Percentiles rank a stretch among this genome's conserved stretches.
phyloP scores from a whole-genome alignment of 2,888 invertebrate genomes.

The Heliconius ismenius region DNA sequence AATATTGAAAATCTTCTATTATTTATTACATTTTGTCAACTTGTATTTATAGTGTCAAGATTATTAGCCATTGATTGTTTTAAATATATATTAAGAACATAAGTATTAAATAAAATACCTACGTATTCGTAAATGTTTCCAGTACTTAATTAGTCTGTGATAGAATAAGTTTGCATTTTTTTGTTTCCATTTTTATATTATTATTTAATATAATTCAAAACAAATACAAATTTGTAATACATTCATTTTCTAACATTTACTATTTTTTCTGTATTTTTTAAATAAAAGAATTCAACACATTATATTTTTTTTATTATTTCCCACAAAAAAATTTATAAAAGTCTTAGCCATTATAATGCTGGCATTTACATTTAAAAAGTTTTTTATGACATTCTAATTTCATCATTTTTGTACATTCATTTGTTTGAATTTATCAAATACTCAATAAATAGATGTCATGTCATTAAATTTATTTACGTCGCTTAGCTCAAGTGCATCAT shows the following conservation, averaged over 20 bases:
- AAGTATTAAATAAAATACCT: slow-evolving; percentile 37
- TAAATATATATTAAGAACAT: slow-evolving; percentile 29
- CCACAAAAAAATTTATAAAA: background rate
- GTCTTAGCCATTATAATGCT: slow-evolving; percentile 9
- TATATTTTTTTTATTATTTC: slow-evolving; percentile 28
- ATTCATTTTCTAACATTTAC: slow-evolving; percentile 77
- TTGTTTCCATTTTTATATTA: slow-evolving; percentile 33
- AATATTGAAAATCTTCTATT: slow-evolving; percentile 16
- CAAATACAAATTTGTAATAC: slow-evolving; percentile 81
- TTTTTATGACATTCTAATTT: slow-evolving; percentile 34
- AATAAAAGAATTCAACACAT: slow-evolving; percentile 62
- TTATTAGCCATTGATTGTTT: slow-evolving; percentile 21
- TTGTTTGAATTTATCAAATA: slow-evolving; percentile 39
- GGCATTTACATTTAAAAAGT: background rate
- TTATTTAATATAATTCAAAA: slow-evolving; percentile 36
- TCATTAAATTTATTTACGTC: slow-evolving; percentile 18
- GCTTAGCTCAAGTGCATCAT: background rate
- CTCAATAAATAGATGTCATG: slow-evolving; percentile 36
- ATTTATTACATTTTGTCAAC: slow-evolving; percentile 24
- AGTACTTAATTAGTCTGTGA: slow-evolving; percentile 76
- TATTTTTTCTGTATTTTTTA: slow-evolving; percentile 78
- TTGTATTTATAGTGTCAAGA: slow-evolving; percentile 13
- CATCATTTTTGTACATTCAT: slow-evolving; percentile 28
- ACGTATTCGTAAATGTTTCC: slow-evolving; percentile 46
- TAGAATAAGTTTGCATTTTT: slow-evolving; percentile 59